Evolutionary conservation across 2,113 vertebrate species (phyloP), one percentile per base, ranked within the genome.

Genomic region (Hippocampus guttulatus): DNA sequence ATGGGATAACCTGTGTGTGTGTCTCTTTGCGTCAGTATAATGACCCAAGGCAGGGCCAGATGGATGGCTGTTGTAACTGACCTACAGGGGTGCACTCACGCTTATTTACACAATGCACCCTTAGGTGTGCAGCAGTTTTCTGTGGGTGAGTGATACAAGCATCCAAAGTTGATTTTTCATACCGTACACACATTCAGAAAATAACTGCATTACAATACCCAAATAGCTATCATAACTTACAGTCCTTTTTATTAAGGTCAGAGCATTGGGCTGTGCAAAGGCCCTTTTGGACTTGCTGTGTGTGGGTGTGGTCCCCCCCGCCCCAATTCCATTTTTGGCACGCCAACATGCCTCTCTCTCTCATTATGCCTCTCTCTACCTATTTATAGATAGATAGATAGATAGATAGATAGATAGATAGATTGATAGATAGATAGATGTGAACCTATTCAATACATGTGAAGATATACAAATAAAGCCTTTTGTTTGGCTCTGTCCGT

Each of bases 81-180:
- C 91, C 88, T 88, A 58, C 81, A 84, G 90, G 80, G 80, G 57
- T 85, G 75, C 78, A 84, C 81, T 82, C 88, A 83, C 71, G 83
- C 92, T 92, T 93, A 92, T 91, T 92, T 92, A 93, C 90, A 93
- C 92, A 91, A 82, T 81, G 79, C 88, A 91, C 90, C 91, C 88
- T 90, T 82, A 88, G 91, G 91, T 92, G 86, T 85, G 82, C 78
- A 69, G 20, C 73, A 74, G 72, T 71, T 20, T 82, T 38, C 25
- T 74, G 67, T 54, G 49, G 30, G 67, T 57, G 52, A 41, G 21
- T 55, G 49, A 70, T 41, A 74, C 33, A 69, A 81, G 71, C 70
- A 12, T 69, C 10, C n/a, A 77, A 85, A 84, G 57, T 69, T 66
- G 12, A 49, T 21, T 54, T 75, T 55, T 73, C 33, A 79, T 30